Evolutionary conservation across 2,797 vertebrate species (phyloP).

Genomic region (Micrastur ruficollis): DNA sequence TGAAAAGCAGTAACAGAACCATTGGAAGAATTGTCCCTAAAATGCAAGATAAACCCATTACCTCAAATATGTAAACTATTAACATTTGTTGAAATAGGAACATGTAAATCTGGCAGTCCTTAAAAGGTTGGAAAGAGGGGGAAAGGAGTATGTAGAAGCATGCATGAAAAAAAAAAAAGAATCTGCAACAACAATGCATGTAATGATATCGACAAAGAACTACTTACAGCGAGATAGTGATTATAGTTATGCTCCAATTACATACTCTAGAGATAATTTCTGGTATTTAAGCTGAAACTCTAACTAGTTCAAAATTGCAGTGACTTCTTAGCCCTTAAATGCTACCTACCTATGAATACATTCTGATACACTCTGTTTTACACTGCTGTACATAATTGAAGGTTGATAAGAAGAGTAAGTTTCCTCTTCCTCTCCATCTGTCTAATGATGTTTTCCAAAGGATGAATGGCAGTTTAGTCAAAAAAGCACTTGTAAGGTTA

Average conservation of each 20-base stretch:
- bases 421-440: neutral
- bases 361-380: slow-evolving; percentile 8
- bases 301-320: slow-evolving; percentile 63
- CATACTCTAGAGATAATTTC: slow-evolving; percentile 56
- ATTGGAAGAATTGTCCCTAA: neutral
- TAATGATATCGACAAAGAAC: slow-evolving; percentile 35
- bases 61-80: neutral
- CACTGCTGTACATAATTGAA: neutral
- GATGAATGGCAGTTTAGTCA: neutral
- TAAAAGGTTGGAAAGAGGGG: neutral
- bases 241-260: slow-evolving; percentile 69
- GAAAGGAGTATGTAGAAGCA: neutral
- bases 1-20: neutral
- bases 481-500: slow-evolving; percentile 23
- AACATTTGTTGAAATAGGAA: slow-evolving; percentile 4
- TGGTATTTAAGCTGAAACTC: slow-evolving; percentile 59
- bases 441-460: slow-evolving; percentile 25
- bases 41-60: neutral
- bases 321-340: slow-evolving; percentile 61
- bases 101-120: neutral
- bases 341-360: slow-evolving; percentile 30
- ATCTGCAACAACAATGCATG: neutral
- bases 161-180: neutral
- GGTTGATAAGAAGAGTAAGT: slow-evolving; percentile 32
- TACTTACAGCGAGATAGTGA: slow-evolving; percentile 23